Evolutionary conservation across 1,140 invertebrate species (phyloP).

Genomic region (Drosophila sturtevanti): DNA sequence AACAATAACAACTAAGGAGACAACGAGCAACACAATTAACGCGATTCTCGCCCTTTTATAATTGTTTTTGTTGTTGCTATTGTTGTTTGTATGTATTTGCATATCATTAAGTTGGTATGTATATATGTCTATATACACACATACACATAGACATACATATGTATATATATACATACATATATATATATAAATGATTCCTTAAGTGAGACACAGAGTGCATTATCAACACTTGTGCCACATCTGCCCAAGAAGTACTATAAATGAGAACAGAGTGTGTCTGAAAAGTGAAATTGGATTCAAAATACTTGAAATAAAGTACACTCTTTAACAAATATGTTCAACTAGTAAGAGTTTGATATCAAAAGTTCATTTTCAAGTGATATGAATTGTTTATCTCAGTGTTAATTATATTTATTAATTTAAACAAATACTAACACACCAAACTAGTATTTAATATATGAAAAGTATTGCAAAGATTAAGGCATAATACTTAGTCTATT

Average conservation of each 20-base stretch:
- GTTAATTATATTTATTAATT: no score
- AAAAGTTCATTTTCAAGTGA: no score
- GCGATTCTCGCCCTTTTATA: constrained; percentile 28
- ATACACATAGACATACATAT: background rate
- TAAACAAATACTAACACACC: no score
- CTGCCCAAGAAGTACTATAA: background rate
- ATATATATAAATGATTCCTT: constrained; percentile 53
- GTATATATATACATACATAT: background rate
- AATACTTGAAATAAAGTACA: background rate
- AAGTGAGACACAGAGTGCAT: constrained; percentile 52
- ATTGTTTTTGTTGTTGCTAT: constrained; percentile 30
- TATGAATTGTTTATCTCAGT: no score
- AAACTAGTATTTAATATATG: no score
- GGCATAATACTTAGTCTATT: no score
- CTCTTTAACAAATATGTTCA: background rate
- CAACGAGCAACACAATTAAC: constrained; percentile 63
- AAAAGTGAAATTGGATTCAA: constrained; percentile 30
- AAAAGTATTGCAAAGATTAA: no score
- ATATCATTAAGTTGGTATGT: constrained; percentile 68
- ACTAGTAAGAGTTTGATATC: background rate
- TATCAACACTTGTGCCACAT: constrained; percentile 61
- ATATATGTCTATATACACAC: constrained; percentile 1
- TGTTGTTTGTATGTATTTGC: constrained; percentile 72
- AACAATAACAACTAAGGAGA: constrained; percentile 12
- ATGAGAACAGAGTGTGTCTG: constrained; percentile 11